phyloP scores from a whole-genome alignment of 2,797 vertebrate genomes.

The Trematomus bernacchii region DNA sequence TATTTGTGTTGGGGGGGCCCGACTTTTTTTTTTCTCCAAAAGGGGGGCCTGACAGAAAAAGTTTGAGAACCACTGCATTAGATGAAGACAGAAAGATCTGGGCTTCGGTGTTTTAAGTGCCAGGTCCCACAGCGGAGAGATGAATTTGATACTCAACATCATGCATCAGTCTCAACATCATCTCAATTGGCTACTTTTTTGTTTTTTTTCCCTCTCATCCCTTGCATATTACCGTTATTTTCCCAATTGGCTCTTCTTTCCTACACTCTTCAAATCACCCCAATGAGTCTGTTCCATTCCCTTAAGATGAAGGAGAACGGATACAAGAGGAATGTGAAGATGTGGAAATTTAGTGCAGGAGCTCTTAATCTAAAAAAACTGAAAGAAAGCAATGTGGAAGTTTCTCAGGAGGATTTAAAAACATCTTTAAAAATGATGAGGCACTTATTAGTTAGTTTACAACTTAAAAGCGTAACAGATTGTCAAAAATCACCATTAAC shows the following conservation, averaged over 20 bases:
- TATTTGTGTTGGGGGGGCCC: too few species aligned
- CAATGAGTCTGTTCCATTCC: slow-evolving; percentile 49
- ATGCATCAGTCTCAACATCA: slow-evolving; percentile 4
- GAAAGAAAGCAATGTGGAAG: slow-evolving; percentile 22
- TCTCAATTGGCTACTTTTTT: slow-evolving; percentile 50
- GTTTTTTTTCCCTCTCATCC: background rate
- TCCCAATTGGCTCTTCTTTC: slow-evolving; percentile 44
- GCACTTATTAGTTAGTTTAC: slow-evolving; percentile 37
- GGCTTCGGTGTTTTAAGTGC: too few species aligned
- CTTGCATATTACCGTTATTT: slow-evolving; percentile 41
- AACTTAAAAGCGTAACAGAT: slow-evolving; percentile 48
- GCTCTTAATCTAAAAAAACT: slow-evolving; percentile 5
- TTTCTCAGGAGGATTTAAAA: slow-evolving; percentile 39
- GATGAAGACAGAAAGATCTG: too few species aligned
- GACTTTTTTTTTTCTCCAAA: too few species aligned
- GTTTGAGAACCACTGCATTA: too few species aligned
- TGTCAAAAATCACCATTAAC: slow-evolving; percentile 21
- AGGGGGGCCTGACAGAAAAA: too few species aligned
- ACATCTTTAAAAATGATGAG: slow-evolving; percentile 32
- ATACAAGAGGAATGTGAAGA: slow-evolving; percentile 55
- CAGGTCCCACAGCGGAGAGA: too few species aligned
- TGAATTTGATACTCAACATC: slow-evolving; percentile 56
- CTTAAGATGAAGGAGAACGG: slow-evolving; percentile 51
- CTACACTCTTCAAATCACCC: slow-evolving; percentile 64
- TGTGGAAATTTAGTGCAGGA: slow-evolving; percentile 50